Base-by-base conservation (phyloP, 2,888 invertebrate species). In the Gasteruption jaculator region DNA sequence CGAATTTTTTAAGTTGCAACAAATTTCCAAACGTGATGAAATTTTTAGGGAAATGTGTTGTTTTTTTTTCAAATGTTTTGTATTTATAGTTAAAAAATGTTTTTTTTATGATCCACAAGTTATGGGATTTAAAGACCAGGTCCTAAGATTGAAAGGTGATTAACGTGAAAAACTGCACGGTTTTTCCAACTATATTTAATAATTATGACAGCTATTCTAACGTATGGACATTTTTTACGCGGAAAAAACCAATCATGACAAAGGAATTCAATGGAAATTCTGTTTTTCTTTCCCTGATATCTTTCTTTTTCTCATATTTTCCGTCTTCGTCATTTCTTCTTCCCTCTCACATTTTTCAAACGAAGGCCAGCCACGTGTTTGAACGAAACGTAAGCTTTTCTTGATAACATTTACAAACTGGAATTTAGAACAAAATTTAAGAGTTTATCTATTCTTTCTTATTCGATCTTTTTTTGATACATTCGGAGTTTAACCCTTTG, bases 381-480 rank as follows among this genome's bases (percentile, higher is more conserved):
- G 19, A 20, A 31, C 10, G 32, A 11, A 32, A 26, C 16, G 30
- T 42, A 16, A 18, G 24, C 25, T 12, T 35, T 18, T 14, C 27
- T 38, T 15, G 26, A 38, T 38, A 38, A 43, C 38, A 43, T 43
- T 43, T 39, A 38, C 33, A 33, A 16, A 26, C 30, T 20, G 33
- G 22, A 21, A 18, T 33, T 38, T 38, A 38, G 39, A 43, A 43
- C 15, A 38, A 38, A 43, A 29, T 18, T 19, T 31, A 32, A 35
- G 30, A 8, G 32, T 32, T 24, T 33, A 21, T 21, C 15, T 18
- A 19, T 22, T 26, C 20, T 29, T 20, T 19, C 27, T 37, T 10
- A 6, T 4, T 21, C 21, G 15, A 19, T 38, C 8, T 38, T 15
- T 34, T 34, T 40, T 21, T 40, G 22, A 20, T 7, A 32, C 29